Evolutionary conservation across 2,113 vertebrate genomes (phyloP), one percentile per base, ranked within the genome.

Genomic region (Siniperca chuatsi): DNA sequence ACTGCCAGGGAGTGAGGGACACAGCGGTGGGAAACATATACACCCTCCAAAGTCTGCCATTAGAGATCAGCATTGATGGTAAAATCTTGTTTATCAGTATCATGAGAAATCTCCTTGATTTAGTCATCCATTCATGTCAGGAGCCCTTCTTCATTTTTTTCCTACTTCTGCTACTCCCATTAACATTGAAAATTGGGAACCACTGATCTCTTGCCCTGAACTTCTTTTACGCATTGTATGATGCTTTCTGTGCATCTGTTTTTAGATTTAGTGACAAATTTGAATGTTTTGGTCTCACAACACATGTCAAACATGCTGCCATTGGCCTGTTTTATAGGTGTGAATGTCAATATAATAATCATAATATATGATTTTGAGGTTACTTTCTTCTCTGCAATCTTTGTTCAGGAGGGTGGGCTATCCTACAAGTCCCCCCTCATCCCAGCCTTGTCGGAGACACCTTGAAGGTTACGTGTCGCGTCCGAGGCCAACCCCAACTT

Each of bases 41-140:
- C 0, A 93, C 91, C 2, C n/a, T 11, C 20, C 8, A 20, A 46
- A 96, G 96, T 65, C 46, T 79, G 10, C 92, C 94, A 6, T n/a
- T 95, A 21, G 74, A 89, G 13, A 84, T 96, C 57, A 33, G 35
- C 0, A 92, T 96, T 75, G 89, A 93, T 72, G 92, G 96, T 96
- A 86, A 94, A 88, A 10, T 50, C 16, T 48, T 5, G 3, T 46
- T 82, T 72, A 29, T 46, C 0, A 58, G n/a, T 0, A 48, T 55
- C 10, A 8, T 33, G 6, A 33, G 25, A 68, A 75, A 60, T 18
- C 2, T 55, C 1, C 1, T 65, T 55, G 23, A 70, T 15, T 62
- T 4, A 7, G 29, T 29, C 29, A 2, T 29, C 29, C 29, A 29
- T 29, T 29, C 25, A 68, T 54, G 2, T 54, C 35, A 55, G 0